These are phyloP conservation scores for Euzetes globulus DNA, from an alignment of 2,888 invertebrate genomes.

Conservation along the genomic window DNA sequence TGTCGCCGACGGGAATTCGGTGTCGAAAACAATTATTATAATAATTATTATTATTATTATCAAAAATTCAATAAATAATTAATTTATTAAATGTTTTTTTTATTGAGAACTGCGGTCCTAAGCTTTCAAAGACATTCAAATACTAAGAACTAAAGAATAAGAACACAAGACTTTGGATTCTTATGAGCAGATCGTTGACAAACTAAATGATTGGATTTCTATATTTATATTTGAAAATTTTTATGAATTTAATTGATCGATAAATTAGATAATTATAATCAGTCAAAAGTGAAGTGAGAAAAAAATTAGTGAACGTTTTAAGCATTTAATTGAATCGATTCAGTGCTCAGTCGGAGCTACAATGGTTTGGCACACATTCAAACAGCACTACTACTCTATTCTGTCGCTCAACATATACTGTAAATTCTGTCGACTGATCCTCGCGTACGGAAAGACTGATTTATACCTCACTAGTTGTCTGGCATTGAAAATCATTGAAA, in stretches of 20 bases:
- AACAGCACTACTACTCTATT: not conserved
- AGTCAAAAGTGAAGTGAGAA: too few species aligned
- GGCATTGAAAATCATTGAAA: slow-evolving; percentile 22
- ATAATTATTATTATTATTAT: not conserved
- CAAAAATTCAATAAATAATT: too few species aligned
- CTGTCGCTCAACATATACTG: not conserved
- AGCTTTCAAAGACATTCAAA: not conserved
- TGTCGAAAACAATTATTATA: not conserved
- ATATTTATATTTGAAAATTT: slow-evolving; percentile 5
- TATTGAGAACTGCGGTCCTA: too few species aligned
- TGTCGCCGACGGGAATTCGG: not conserved
- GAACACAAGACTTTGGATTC: not conserved
- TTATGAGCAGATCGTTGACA: not conserved
- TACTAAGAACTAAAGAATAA: not conserved
- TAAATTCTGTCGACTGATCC: slow-evolving; percentile 1
- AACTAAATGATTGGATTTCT: not conserved
- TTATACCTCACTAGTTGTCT: slow-evolving; percentile 25
- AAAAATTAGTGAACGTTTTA: not conserved
- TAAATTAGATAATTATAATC: not conserved
- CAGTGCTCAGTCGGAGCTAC: not conserved
- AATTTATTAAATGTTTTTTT: too few species aligned
- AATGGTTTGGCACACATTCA: slow-evolving; percentile 23
- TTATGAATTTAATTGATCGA: not conserved
- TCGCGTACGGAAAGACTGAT: not conserved
- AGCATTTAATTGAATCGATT: not conserved